These are phyloP conservation scores for Pyralis farinalis DNA, from an alignment of 2,888 invertebrate genomes.

Conservation along the genomic window DNA sequence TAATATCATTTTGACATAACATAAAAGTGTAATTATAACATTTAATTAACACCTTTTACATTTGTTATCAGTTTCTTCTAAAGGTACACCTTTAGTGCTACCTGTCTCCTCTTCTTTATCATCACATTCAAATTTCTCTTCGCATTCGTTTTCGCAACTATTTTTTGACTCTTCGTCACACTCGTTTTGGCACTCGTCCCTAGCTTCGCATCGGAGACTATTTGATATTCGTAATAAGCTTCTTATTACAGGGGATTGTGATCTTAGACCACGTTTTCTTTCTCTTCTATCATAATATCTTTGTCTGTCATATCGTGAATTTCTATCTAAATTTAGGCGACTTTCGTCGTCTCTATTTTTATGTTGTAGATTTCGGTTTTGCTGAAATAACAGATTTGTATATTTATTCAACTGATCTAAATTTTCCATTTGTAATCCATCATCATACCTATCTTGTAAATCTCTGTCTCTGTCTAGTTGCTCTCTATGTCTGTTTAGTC, in stretches of 20 bases:
- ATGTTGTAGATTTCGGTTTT: neutral
- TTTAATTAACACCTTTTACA: slow-evolving; percentile 17
- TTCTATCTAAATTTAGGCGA: slow-evolving; percentile 1
- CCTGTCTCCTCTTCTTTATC: slow-evolving; percentile 1
- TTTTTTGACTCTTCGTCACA: slow-evolving; percentile 26
- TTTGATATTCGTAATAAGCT: neutral
- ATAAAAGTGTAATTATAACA: neutral
- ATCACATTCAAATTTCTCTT: slow-evolving; percentile 6
- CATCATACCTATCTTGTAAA: neutral
- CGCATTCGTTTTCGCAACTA: slow-evolving; percentile 4
- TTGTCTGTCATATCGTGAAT: slow-evolving; percentile 8
- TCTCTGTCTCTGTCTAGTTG: neutral
- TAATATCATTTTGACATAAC: too few relatives aligned
- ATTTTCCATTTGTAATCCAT: neutral
- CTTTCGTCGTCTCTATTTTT: slow-evolving; percentile 1
- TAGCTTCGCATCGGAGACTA: neutral
- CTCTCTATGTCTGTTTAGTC: slow-evolving; percentile 4
- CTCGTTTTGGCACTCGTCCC: slow-evolving; percentile 23
- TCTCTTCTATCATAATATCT: slow-evolving; percentile 1
- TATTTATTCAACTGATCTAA: neutral
- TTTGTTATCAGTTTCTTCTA: slow-evolving; percentile 1
- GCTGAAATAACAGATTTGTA: neutral
- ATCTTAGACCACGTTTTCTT: neutral
- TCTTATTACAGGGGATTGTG: neutral
- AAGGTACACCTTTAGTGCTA: slow-evolving; percentile 16